These are phyloP conservation scores for Todiramphus chloris DNA, from an alignment of 2,113 vertebrate species.

Conservation along the genomic window DNA sequence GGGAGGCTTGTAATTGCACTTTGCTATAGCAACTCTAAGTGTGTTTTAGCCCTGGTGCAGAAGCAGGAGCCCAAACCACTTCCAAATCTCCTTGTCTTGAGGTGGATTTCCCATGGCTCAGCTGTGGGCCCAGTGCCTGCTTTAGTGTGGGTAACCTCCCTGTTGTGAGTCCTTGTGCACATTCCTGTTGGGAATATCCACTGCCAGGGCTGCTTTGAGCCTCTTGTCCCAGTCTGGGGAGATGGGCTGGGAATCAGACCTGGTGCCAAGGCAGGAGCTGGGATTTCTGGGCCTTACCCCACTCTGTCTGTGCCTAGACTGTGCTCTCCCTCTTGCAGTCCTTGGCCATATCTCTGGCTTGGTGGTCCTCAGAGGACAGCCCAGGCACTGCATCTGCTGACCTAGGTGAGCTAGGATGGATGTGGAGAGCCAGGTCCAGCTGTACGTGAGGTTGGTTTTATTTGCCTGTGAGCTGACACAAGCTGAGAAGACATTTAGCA, in stretches of 20 bases:
- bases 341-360: fast-evolving
- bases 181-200: background rate
- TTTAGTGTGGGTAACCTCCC: background rate
- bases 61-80: background rate
- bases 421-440: background rate
- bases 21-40: background rate
- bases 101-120: background rate
- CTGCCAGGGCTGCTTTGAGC: background rate
- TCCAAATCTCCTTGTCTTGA: background rate
- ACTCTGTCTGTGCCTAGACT: background rate
- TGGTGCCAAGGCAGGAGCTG: background rate
- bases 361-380: background rate
- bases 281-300: background rate
- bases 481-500: background rate
- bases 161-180: background rate
- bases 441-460: background rate
- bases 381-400: background rate
- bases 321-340: background rate
- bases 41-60: background rate
- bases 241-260: background rate
- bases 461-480: background rate
- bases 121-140: no score
- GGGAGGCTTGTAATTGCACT: background rate
- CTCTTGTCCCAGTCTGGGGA: background rate
- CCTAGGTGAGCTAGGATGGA: background rate